These are phyloP conservation scores for Sebastes melanostomus DNA, from an alignment of 2,797 vertebrate species.

Conservation along the genomic window DNA sequence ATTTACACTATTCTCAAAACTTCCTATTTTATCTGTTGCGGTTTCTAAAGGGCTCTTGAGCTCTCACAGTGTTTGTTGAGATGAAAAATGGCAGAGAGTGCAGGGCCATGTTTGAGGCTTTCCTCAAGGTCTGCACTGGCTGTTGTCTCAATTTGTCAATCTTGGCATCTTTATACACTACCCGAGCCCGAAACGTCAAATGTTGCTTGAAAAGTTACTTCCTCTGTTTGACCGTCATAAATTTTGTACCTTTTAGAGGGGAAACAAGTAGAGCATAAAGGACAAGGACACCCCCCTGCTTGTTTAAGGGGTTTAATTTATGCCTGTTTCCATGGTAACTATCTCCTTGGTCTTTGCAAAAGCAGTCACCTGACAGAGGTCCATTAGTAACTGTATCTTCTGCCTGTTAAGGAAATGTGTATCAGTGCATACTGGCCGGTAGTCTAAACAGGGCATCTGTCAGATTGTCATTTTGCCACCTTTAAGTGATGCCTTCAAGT, in stretches of 20 bases:
- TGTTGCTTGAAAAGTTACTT: constrained; percentile 72
- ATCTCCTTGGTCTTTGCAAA: constrained; percentile 86
- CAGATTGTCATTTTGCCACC: constrained; percentile 88
- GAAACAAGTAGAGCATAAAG: constrained; percentile 69
- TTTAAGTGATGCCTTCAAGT: constrained; percentile 89
- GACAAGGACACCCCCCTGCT: constrained; percentile 71
- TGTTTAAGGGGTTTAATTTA: constrained; percentile 86
- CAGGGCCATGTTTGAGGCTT: constrained; percentile 36
- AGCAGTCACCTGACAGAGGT: constrained; percentile 87
- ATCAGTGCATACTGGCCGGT: constrained; percentile 79
- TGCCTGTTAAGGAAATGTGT: constrained; percentile 63
- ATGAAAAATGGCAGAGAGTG: constrained; percentile 57
- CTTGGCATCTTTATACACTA: constrained; percentile 71
- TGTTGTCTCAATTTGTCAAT: constrained; percentile 68
- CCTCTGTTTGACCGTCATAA: constrained; percentile 66
- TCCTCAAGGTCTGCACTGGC: constrained; percentile 57
- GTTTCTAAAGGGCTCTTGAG: constrained; percentile 61
- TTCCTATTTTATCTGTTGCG: constrained; percentile 47
- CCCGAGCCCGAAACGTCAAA: constrained; percentile 59
- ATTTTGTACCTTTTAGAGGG: constrained; percentile 73
- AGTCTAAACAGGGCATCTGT: constrained; percentile 91
- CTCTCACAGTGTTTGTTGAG: constrained; percentile 36
- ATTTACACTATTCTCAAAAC: constrained; percentile 59
- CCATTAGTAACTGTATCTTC: constrained; percentile 89
- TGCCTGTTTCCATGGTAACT: constrained; percentile 92